These are phyloP conservation scores for Hypsopygia costalis DNA, from an alignment of 2,888 invertebrate species.

Conservation along the genomic window DNA sequence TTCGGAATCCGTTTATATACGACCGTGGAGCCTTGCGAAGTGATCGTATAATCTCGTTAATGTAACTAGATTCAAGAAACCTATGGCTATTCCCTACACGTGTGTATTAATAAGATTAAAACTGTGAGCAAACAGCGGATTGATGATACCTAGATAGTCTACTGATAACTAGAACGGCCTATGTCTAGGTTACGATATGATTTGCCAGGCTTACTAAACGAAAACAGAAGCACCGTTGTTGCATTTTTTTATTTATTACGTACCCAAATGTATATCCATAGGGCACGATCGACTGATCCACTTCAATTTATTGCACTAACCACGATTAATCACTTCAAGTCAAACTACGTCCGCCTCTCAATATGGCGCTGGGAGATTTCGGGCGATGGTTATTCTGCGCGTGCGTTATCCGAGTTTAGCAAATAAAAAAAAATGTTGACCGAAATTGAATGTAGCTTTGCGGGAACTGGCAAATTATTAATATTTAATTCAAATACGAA, in stretches of 20 bases:
- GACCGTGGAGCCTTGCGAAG: conserved; percentile 79
- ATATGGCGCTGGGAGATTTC: conserved; percentile 86
- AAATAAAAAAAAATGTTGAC: conserved; percentile 63
- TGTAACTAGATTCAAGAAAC: conserved; percentile 90
- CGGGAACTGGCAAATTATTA: conserved; percentile 31
- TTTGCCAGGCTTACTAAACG: conserved; percentile 49
- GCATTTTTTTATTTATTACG: conserved; percentile 65
- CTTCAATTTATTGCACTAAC: conserved; percentile 79
- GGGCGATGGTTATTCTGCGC: conserved; percentile 78
- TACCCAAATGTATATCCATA: conserved; percentile 82
- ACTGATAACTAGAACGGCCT: conserved; percentile 83
- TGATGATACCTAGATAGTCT: conserved; percentile 80
- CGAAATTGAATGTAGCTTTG: conserved; percentile 38
- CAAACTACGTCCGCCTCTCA: conserved; percentile 87
- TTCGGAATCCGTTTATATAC: conserved; percentile 82
- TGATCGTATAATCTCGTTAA: conserved; percentile 87
- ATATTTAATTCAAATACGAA: conserved; percentile 31
- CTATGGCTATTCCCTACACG: conserved; percentile 82
- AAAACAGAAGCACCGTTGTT: conserved; percentile 40
- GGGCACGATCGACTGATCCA: conserved; percentile 78
- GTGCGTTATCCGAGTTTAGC: conserved; percentile 74
- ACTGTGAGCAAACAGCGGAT: conserved; percentile 81
- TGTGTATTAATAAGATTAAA: conserved; percentile 86
- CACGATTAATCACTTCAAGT: conserved; percentile 78
- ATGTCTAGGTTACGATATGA: conserved; percentile 82